Evolutionary conservation across 2,888 invertebrate genomes (phyloP), one percentile per base, ranked within the genome.

Genomic region (Chironomus tentans): DNA sequence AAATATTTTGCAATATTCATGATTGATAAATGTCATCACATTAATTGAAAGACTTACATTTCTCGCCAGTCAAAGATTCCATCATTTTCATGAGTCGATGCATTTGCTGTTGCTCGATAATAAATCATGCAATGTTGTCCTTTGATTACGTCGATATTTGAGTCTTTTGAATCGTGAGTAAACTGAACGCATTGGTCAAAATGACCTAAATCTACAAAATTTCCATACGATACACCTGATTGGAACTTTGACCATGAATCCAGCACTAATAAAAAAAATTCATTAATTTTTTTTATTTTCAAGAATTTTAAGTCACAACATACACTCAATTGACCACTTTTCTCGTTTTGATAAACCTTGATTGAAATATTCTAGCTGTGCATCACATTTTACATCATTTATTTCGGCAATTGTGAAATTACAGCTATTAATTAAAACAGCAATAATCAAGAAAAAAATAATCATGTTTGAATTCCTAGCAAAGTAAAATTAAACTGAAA

Each of bases 171-270:
- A 70, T 77, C 38, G 4, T 78, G 78, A 0, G 79, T 77, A 3
- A 84, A 81, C 2, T 80, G 80, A 68, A 86, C 79, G 76, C 86
- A 86, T 78, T 85, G 82, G 78, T 86, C 85, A 78, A 82, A 86
- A 76, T 82, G 82, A 4, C 86, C 86, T 78, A 85, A 81, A 76
- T 84, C 84, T 62, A 82, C 81, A n/a, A 81, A 78, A 78, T 85
- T 83, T 4, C 85, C 85, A 79, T 79, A 80, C 46, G 84, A 79
- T 7, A 85, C 78, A 48, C 86, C 85, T 3, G 84, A 78, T 2
- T 85, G 85, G 22, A 84, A 68, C 77, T 85, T 85, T n/a, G 85
- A 84, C 80, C 83, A 84, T 68, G 86, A 80, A 78, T 86, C 86
- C 79, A 81, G 85, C 86, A 86, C 22, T n/a, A n/a, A n/a, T 24